Percentiles rank a stretch among this genome's conserved stretches.
Evolutionary conservation across 2,797 vertebrate species (phyloP).

Genomic region (Halcyon badia): DNA sequence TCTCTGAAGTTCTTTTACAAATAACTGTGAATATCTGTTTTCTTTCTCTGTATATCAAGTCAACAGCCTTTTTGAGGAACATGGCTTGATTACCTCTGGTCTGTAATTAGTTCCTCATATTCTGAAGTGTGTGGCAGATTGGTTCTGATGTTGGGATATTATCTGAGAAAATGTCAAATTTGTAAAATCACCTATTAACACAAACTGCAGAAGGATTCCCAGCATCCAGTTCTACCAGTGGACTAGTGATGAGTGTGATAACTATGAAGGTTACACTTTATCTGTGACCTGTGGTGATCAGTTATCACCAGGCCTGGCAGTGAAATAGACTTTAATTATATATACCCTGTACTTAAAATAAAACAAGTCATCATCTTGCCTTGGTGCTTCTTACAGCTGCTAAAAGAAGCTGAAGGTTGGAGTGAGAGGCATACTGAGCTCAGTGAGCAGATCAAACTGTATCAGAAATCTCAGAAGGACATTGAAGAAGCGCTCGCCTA

Average conservation of each 20-base stretch:
- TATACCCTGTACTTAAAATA: not conserved
- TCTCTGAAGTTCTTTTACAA: not conserved
- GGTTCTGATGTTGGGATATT: not conserved
- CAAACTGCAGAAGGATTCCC: not conserved
- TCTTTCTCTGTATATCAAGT: not conserved
- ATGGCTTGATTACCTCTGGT: not conserved
- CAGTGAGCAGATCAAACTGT: slow-evolving; percentile 89
- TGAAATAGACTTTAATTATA: not conserved
- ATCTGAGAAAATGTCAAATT: not conserved
- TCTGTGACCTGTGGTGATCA: not conserved
- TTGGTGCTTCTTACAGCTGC: slow-evolving; percentile 82
- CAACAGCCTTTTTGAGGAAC: not conserved
- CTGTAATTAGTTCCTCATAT: not conserved
- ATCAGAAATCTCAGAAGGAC: slow-evolving; percentile 91
- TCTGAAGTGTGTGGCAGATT: not conserved
- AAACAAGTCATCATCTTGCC: not conserved
- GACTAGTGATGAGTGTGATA: not conserved
- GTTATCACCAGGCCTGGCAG: not conserved
- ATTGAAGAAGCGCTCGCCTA: slow-evolving; percentile 89
- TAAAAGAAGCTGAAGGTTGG: slow-evolving; percentile 88
- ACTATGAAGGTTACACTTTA: not conserved
- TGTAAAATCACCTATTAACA: not conserved
- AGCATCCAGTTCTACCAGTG: not conserved
- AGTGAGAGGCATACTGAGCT: slow-evolving; percentile 89
- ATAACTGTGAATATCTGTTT: not conserved